Percentiles rank a stretch among this genome's conserved stretches.
phyloP scores from a whole-genome alignment of 64 coral and sea anemone genomes.

The Pachyseris speciosa region DNA sequence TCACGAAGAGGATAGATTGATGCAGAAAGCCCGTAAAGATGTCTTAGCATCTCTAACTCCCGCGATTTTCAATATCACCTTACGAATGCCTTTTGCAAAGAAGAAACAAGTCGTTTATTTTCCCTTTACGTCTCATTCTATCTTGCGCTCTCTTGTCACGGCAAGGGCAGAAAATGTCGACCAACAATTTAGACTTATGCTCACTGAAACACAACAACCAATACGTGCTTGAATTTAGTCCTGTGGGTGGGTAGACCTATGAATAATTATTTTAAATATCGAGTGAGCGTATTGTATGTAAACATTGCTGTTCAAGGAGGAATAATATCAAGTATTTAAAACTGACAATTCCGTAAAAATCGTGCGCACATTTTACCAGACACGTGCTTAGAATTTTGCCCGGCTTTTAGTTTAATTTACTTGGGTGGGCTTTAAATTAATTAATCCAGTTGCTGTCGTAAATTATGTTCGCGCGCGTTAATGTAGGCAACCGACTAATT shows the following conservation, averaged over 20 bases:
- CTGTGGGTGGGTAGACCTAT: background rate
- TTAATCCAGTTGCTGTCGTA: background rate
- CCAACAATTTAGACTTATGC: background rate
- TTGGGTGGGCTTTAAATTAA: background rate
- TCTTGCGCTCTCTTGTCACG: no score
- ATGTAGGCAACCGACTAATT: background rate
- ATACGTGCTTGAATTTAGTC: background rate
- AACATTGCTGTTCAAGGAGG: background rate
- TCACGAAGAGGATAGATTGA: no score
- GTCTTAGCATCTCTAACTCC: no score
- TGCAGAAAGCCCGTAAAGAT: no score
- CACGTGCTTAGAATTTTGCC: background rate
- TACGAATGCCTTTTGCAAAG: no score
- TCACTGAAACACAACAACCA: background rate
- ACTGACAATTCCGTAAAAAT: background rate
- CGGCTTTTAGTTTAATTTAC: background rate
- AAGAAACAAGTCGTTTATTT: no score
- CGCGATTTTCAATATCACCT: no score
- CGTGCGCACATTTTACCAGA: background rate
- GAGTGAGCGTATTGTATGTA: background rate
- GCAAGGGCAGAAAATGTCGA: no score
- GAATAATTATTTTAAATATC: slow-evolving; percentile 41
- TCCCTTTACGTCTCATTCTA: no score
- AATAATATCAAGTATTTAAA: background rate
- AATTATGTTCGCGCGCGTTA: background rate